A percentile compares a stretch with the other conserved stretches of the same genome.
Evolutionary conservation across 1,140 invertebrate species (phyloP).

Genomic region (Gyrodactylus bullatarudis): DNA sequence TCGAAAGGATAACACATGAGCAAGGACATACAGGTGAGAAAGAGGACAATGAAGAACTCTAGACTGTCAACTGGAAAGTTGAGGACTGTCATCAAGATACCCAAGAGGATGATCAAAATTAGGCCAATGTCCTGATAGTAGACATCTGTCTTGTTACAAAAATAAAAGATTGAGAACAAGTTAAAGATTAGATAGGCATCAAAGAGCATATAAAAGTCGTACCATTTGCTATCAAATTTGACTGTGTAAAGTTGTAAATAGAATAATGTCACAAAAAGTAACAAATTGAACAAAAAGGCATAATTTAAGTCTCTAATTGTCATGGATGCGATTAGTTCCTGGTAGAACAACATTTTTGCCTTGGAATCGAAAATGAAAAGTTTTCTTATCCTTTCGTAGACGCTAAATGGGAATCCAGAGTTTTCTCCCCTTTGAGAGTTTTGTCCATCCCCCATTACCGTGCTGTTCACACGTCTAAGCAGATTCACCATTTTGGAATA

Average conservation of each 20-base stretch:
- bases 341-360: background rate
- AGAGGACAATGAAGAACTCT: background rate
- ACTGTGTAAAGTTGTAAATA: background rate
- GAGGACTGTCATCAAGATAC: background rate
- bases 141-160: background rate
- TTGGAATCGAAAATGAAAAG: background rate
- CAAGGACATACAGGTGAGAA: background rate
- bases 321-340: background rate
- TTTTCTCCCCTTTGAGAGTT: too few species aligned
- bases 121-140: background rate
- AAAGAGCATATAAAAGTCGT: background rate
- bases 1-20: background rate
- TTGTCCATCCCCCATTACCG: too few species aligned
- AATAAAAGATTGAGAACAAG: background rate
- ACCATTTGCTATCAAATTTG: background rate
- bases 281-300: background rate
- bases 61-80: background rate
- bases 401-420: too few species aligned
- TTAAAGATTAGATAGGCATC: background rate
- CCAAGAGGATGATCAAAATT: background rate
- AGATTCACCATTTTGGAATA: too few species aligned
- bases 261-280: background rate
- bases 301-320: background rate
- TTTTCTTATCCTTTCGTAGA: background rate
- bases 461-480: too few species aligned